Evolutionary conservation across 2,888 invertebrate genomes (phyloP), one percentile per base, ranked within the genome.

Genomic region (Caenorhabditis imperialis): DNA sequence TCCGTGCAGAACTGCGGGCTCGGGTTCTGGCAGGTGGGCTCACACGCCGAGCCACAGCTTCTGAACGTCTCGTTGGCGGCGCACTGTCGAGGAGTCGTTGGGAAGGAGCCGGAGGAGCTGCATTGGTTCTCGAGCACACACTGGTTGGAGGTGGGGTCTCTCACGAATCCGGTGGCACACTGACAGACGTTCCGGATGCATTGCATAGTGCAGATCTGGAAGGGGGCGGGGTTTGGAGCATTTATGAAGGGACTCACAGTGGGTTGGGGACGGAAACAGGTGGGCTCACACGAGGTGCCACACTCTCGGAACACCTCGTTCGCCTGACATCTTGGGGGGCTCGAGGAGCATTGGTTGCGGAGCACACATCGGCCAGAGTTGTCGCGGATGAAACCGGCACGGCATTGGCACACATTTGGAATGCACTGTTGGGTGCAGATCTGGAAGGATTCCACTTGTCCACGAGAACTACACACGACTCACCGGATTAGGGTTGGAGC

Each of bases 171-270:
- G 16, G 20, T 38, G 6, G 27, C 5, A 18, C 65, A 65, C 37
- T 65, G 65, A 23, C 65, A 65, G 4, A 65, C 65, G 23, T 65
- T 65, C 22, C 25, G 37, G 45, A 62, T 53, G 45, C 62, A 62
- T 53, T 62, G 62, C 37, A 33, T 42, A 16, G 62, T 62, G 45
- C 62, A 62, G 3, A 62, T 37, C 53, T 62, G 25, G 18, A 62
- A 50, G 12, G 30, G n/a, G 10, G 10, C 10, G 30, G 7, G 10
- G 30, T 30, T n/a, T n/a, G n/a, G n/a, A n/a, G n/a, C n/a, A n/a
- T n/a, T n/a, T n/a, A n/a, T n/a, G n/a, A n/a, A n/a, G n/a, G n/a
- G n/a, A n/a, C n/a, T n/a, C n/a, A n/a, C n/a, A n/a, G n/a, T n/a
- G n/a, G n/a, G n/a, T n/a, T n/a, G n/a, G n/a, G n/a, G n/a, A n/a